A percentile compares a stretch with the other conserved stretches of the same genome.
These are phyloP conservation scores for Meandrusa payeni DNA, from an alignment of 2,888 invertebrate genomes.

Conservation along the genomic window DNA sequence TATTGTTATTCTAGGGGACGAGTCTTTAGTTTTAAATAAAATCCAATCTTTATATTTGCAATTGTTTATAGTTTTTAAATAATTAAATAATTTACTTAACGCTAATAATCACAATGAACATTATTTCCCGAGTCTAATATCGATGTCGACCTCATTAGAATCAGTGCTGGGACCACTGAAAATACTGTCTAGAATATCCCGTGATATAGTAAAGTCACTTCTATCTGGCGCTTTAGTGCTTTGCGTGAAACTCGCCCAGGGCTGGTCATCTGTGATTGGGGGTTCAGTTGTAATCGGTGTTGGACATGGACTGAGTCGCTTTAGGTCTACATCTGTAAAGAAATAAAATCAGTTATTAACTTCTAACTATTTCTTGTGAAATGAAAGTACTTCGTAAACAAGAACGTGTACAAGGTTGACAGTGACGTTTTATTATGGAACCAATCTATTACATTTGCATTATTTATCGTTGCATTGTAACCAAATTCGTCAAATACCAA, in stretches of 20 bases:
- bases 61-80: no score
- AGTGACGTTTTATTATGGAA: no score
- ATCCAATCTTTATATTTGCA: no score
- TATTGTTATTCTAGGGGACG: no score
- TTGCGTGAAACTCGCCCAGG: not conserved
- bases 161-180: conserved; percentile 11
- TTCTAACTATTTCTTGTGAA: no score
- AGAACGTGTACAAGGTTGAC: no score
- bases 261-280: not conserved
- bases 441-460: no score
- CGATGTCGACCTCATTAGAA: conserved; percentile 10
- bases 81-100: conserved; percentile 3
- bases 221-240: conserved; percentile 3
- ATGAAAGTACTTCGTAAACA: no score
- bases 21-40: no score
- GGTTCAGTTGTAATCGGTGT: conserved; percentile 9
- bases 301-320: conserved; percentile 20
- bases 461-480: no score
- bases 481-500: no score
- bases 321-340: conserved; percentile 20
- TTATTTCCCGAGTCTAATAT: conserved; percentile 9
- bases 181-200: conserved; percentile 14
- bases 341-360: no score
- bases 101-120: not conserved
- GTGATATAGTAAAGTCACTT: conserved; percentile 8